Conservation (phyloP, 2,113 vertebrate species). For the Clarias magur region DNA sequence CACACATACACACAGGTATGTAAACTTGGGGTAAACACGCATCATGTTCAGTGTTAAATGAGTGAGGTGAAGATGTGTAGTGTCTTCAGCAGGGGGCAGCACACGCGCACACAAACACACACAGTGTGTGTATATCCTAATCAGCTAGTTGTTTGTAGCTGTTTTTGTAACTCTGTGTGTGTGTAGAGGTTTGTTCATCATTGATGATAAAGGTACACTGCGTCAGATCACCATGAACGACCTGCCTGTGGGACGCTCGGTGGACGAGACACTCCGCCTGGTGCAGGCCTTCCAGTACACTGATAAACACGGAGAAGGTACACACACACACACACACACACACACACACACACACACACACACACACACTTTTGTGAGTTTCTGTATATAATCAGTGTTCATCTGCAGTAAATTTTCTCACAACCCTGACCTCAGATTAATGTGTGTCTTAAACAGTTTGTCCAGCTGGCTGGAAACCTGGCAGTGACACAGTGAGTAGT, state of each 20-base stretch:
- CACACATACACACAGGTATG: background rate
- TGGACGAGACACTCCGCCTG: constrained; percentile 92
- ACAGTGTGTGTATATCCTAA: background rate
- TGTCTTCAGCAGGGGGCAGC: background rate
- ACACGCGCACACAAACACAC: background rate
- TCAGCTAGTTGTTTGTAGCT: background rate
- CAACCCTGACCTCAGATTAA: background rate
- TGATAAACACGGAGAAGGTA: constrained; percentile 96
- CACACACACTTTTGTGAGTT: background rate
- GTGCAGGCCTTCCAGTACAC: constrained; percentile 97
- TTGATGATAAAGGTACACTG: constrained; percentile 88
- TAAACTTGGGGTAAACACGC: background rate
- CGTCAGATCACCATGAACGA: constrained; percentile 98
- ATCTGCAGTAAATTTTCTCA: background rate
- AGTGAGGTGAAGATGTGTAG: background rate
- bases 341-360: background rate
- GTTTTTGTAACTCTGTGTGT: background rate
- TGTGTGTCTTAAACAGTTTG: constrained; percentile 76
- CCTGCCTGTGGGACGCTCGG: constrained; percentile 93
- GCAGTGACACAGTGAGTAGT: constrained; percentile 92
- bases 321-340: constrained; percentile 4
- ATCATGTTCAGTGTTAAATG: background rate
- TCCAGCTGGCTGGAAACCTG: constrained; percentile 97
- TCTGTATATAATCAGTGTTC: background rate
- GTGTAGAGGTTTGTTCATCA: constrained; percentile 93